Evolutionary conservation across 2,797 vertebrate species (phyloP), one percentile per base, ranked within the genome.

Genomic region (Brachymystax lenok): DNA sequence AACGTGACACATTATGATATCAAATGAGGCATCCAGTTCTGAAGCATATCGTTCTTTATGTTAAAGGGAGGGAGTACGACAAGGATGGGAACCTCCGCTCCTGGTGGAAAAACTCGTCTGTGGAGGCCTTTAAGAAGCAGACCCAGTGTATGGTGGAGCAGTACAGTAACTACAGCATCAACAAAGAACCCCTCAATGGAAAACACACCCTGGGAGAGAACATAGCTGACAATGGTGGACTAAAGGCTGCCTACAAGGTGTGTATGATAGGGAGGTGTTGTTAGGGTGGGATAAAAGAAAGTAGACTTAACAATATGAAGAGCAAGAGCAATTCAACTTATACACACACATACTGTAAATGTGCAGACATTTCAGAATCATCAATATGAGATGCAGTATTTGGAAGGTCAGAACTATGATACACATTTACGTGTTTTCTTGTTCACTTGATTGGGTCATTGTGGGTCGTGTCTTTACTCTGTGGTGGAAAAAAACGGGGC

Each of bases 61-160:
- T 76, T 2, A 7, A 90, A 99, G 98, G 98, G 1, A 94, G 98
- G 3, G 98, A 99, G 73, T 99, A 97, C 0, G 98, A 99, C 87
- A 99, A 98, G 84, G 96, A 99, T 0, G 98, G 98, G 61, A 99
- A 99, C 88, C 90, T 99, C 10, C 96, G 97, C n/a, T 94, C 96
- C 0, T 99, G 98, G 98, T 99, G 98, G 98, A 97, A 97, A 88
- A 98, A 99, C 86, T 96, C 97, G 0, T 99, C 98, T 0, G 96
- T 99, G 82, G 96, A 97, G 85, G 97, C 97, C n/a, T 99, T 99
- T 89, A 98, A 98, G 91, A 92, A 75, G 71, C 97, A 99, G 91
- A 96, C 97, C 0, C 94, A 93, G 27, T 99, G 98, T 87, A 97
- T 99, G 96, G 96, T 98, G 84, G 95, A 96, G 83, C 98, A 99